phyloP scores from a whole-genome alignment of 2,113 vertebrate genomes.

The Hippocampus abdominalis region DNA sequence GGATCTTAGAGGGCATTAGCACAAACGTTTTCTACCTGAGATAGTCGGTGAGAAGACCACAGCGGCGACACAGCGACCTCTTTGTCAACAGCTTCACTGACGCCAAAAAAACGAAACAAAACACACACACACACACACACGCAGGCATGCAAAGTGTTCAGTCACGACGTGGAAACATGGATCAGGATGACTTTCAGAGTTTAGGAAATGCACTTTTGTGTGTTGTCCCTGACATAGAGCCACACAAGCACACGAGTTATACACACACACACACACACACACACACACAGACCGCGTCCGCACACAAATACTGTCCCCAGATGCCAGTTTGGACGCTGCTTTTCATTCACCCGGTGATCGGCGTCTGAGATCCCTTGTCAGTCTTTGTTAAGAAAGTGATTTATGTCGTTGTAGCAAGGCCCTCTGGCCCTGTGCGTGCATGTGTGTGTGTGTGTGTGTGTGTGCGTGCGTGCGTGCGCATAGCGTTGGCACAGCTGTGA shows the following conservation, averaged over 20 bases:
- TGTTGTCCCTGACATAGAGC: slow-evolving; percentile 14
- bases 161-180: slow-evolving; percentile 47
- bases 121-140: slow-evolving; percentile 21
- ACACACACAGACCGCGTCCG: neutral
- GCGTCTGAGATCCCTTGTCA: slow-evolving; percentile 49
- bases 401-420: slow-evolving; percentile 52
- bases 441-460: slow-evolving; percentile 15
- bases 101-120: neutral
- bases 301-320: slow-evolving; percentile 28
- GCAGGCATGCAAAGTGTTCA: slow-evolving; percentile 20
- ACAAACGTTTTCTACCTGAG: slow-evolving; percentile 62
- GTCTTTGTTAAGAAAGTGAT: slow-evolving; percentile 68
- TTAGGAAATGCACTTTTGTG: slow-evolving; percentile 26
- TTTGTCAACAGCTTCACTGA: slow-evolving; percentile 68
- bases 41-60: slow-evolving; percentile 57
- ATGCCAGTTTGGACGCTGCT: slow-evolving; percentile 28
- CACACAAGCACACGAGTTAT: neutral
- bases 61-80: slow-evolving; percentile 47
- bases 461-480: slow-evolving; percentile 17
- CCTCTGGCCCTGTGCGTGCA: slow-evolving; percentile 37
- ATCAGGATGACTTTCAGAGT: slow-evolving; percentile 37
- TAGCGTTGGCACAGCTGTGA: slow-evolving; percentile 43
- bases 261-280: neutral
- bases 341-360: slow-evolving; percentile 32
- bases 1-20: slow-evolving; percentile 66